phyloP scores from a whole-genome alignment of 2,113 vertebrate species.

The Labeo rohita region DNA sequence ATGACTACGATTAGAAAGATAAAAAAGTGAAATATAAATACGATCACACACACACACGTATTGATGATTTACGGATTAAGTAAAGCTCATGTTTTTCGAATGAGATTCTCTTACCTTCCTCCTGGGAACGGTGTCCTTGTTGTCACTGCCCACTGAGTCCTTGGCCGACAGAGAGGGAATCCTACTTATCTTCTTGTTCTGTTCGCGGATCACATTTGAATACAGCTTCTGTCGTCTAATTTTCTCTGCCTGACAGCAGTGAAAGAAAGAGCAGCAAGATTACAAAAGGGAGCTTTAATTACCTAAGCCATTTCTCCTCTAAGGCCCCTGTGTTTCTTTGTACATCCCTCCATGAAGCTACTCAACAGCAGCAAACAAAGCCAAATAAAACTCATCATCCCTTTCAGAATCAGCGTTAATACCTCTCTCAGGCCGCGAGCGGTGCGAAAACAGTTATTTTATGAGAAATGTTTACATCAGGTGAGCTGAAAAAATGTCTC shows the following conservation, averaged over 20 bases:
- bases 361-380: slow-evolving; percentile 65
- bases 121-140: slow-evolving; percentile 67
- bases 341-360: slow-evolving; percentile 56
- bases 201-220: slow-evolving; percentile 81
- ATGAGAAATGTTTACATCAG: slow-evolving; percentile 38
- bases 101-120: slow-evolving; percentile 66
- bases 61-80: background rate
- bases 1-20: too few species aligned
- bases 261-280: slow-evolving; percentile 61
- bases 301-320: slow-evolving; percentile 70
- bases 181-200: slow-evolving; percentile 80
- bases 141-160: slow-evolving; percentile 65
- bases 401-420: slow-evolving; percentile 65
- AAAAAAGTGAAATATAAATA: background rate
- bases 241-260: slow-evolving; percentile 82
- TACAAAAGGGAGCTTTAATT: slow-evolving; percentile 75
- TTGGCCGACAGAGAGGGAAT: slow-evolving; percentile 65
- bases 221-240: slow-evolving; percentile 85
- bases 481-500: slow-evolving; percentile 30
- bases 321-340: slow-evolving; percentile 66
- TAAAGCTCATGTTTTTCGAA: slow-evolving; percentile 24
- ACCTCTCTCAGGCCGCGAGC: slow-evolving; percentile 61
- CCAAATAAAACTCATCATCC: slow-evolving; percentile 67
- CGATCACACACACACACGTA: background rate
- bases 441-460: slow-evolving; percentile 16